phyloP scores from a whole-genome alignment of 2,113 vertebrate species.

The Excalfactoria chinensis region DNA sequence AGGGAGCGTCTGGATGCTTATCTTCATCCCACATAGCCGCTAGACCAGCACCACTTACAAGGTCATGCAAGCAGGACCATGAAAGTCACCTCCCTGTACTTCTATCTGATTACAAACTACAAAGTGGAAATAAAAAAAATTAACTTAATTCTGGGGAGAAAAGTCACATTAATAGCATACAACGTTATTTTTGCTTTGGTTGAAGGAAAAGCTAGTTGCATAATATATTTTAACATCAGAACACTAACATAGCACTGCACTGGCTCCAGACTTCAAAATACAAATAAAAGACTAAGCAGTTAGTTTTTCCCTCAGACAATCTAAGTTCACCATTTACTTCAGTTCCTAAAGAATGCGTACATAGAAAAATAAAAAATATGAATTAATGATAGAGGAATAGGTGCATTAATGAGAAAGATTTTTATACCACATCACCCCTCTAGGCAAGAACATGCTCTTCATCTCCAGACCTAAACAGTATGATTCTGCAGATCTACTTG shows the following conservation, averaged over 20 bases:
- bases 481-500: background rate
- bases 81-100: background rate
- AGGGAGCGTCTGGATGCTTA: background rate
- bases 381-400: background rate
- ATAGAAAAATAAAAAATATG: conserved; percentile 12
- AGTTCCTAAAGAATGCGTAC: background rate
- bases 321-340: background rate
- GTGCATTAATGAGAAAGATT: background rate
- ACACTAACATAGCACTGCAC: background rate
- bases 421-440: background rate
- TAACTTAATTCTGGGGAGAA: background rate
- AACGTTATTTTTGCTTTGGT: background rate
- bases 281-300: background rate
- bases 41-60: background rate
- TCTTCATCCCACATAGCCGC: background rate
- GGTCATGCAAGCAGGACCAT: background rate
- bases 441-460: background rate
- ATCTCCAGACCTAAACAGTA: background rate
- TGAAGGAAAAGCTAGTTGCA: background rate
- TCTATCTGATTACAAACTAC: background rate
- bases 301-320: background rate
- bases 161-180: background rate
- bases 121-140: background rate
- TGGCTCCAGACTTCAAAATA: background rate
- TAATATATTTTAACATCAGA: background rate